Evolutionary conservation across 2,888 invertebrate genomes (phyloP), one percentile per base, ranked within the genome.

Genomic region (Heliconius cydno): DNA sequence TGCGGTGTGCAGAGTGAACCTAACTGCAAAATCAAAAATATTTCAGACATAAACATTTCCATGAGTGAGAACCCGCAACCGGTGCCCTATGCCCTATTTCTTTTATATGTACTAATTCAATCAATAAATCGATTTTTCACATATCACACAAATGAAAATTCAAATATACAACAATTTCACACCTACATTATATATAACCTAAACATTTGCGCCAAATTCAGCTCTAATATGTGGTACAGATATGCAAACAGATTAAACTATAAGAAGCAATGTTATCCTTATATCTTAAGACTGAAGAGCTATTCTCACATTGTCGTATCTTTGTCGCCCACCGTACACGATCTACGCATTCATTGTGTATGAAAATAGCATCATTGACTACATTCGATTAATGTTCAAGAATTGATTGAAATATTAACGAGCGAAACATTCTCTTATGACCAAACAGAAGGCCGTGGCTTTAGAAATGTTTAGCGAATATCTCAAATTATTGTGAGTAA

Each of bases 341-440:
- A 52, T 68, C 71, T 74, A 63, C 74, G 63, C 46, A 66, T 41
- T 63, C 46, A 60, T 71, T 79, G 81, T 79, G 73, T 60, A 74
- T 78, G 65, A n/a, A 80, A 81, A 80, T 82, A 82, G 79, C 79
- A 82, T 79, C 72, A 80, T 79, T 73, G 82, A 79, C 72, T 80
- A 75, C 41, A 66, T 46, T 19, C 52, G 73, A 73, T 78, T 78
- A 78, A 78, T 52, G 66, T 25, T 10, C 65, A 66, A 75, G 68
- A 70, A 75, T 79, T 75, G 81, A 81, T 79, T 77, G 77, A 78
- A 81, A 72, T 22, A 70, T 65, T 52, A 76, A 41, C 67, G 67
- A 63, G 12, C 68, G 75, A 46, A 65, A 75, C 75, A 65, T 66
- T 46, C 70, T 70, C 57, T 25, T 63, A 65, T 30, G 46, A 65